phyloP scores from a whole-genome alignment of 2,113 vertebrate species.

The Coptodon rendalli region DNA sequence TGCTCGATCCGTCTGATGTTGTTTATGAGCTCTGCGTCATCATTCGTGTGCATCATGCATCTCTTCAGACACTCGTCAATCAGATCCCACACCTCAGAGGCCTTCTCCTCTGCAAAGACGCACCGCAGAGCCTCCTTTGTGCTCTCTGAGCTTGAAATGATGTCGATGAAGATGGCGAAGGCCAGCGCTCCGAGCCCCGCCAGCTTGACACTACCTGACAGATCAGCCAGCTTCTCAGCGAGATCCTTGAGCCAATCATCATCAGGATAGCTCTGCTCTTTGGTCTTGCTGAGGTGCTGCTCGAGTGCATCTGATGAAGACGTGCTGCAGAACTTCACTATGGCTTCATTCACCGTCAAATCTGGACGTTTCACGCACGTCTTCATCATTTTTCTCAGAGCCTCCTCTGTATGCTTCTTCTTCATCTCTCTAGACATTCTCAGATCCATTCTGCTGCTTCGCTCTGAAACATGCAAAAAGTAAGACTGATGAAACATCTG shows the following conservation, averaged over 20 bases:
- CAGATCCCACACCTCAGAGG: background rate
- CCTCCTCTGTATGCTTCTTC: background rate
- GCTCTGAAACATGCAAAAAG: background rate
- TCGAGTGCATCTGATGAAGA: background rate
- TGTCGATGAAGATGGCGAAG: background rate
- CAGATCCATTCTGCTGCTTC: background rate
- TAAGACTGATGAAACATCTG: background rate
- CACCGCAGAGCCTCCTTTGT: accelerated
- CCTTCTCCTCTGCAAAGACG: too few species aligned
- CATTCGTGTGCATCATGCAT: accelerated
- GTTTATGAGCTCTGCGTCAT: background rate
- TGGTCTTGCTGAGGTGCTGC: background rate
- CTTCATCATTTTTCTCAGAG: accelerated
- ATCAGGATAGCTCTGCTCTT: background rate
- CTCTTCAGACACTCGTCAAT: background rate
- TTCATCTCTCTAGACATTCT: background rate
- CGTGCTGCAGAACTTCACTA: background rate
- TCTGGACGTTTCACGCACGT: accelerated
- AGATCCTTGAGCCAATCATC: background rate
- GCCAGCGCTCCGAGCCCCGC: background rate
- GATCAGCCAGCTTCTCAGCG: background rate
- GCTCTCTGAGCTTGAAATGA: background rate
- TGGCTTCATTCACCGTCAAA: background rate
- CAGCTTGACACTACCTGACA: background rate
- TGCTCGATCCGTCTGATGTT: background rate